Evolutionary conservation across 2,888 invertebrate genomes (phyloP).

Genomic region (Bimastos eiseni): DNA sequence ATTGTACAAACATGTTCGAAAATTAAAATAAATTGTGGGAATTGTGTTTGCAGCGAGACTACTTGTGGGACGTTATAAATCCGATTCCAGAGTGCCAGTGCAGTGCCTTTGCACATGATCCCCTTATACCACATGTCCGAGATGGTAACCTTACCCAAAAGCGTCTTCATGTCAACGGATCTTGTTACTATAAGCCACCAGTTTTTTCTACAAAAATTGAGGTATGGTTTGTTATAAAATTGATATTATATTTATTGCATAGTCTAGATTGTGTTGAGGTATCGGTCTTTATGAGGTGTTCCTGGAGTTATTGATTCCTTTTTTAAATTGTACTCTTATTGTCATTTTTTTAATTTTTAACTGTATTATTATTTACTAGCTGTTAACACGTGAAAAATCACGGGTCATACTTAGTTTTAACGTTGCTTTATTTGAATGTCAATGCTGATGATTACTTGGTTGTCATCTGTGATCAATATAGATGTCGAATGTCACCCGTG

Average conservation of each 20-base stretch:
- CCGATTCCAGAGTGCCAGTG: neutral
- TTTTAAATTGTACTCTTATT: neutral
- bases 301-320: neutral
- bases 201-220: neutral
- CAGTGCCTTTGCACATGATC: neutral
- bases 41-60: slow-evolving; percentile 18
- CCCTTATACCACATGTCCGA: neutral
- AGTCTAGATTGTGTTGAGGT: neutral
- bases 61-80: neutral
- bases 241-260: too few relatives aligned
- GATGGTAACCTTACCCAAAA: neutral
- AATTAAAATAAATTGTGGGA: too few relatives aligned
- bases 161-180: neutral
- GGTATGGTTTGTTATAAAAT: neutral
- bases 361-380: too few relatives aligned
- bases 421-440: neutral
- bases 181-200: neutral
- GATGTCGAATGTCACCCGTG: slow-evolving; percentile 15
- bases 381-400: too few relatives aligned
- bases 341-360: too few relatives aligned
- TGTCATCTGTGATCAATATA: slow-evolving; percentile 1
- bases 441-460: neutral
- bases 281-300: neutral
- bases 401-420: too few relatives aligned
- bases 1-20: too few relatives aligned